Evolutionary conservation across 2,797 vertebrate species (phyloP).

Genomic region (Myotis findleyi): DNA sequence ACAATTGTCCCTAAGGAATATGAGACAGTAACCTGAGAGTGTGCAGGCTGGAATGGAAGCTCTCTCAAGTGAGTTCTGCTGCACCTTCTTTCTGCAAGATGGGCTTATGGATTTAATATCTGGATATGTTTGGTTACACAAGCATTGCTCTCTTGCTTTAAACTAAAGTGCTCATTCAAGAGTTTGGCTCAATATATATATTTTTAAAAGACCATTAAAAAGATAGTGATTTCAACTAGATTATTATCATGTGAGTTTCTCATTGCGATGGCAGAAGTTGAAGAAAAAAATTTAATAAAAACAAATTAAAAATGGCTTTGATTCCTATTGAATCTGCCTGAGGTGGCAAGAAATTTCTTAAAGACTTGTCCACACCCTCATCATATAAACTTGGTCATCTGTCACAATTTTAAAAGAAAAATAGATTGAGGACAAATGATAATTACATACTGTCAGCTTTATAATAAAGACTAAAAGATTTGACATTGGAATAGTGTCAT

Average conservation of each 20-base stretch:
- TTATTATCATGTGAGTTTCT: slow-evolving; percentile 13
- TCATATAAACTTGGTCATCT: background rate
- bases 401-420: slow-evolving; percentile 39
- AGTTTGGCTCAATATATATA: background rate
- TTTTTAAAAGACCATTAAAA: slow-evolving; percentile 47
- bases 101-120: background rate
- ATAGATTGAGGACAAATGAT: background rate
- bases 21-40: background rate
- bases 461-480: slow-evolving; percentile 4
- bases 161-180: background rate
- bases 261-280: background rate
- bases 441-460: background rate
- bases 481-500: background rate
- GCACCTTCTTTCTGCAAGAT: background rate
- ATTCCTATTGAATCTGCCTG: background rate
- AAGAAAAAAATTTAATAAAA: slow-evolving; percentile 36
- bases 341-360: slow-evolving; percentile 11
- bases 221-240: slow-evolving; percentile 51
- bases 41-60: background rate
- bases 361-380: background rate
- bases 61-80: background rate
- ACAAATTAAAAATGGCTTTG: slow-evolving; percentile 36
- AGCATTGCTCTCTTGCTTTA: background rate
- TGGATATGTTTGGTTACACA: background rate
- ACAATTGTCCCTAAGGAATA: background rate